Percentiles rank a stretch among this genome's conserved stretches.
phyloP scores from a whole-genome alignment of 1,140 invertebrate genomes.

The Drosophila gunungcola region DNA sequence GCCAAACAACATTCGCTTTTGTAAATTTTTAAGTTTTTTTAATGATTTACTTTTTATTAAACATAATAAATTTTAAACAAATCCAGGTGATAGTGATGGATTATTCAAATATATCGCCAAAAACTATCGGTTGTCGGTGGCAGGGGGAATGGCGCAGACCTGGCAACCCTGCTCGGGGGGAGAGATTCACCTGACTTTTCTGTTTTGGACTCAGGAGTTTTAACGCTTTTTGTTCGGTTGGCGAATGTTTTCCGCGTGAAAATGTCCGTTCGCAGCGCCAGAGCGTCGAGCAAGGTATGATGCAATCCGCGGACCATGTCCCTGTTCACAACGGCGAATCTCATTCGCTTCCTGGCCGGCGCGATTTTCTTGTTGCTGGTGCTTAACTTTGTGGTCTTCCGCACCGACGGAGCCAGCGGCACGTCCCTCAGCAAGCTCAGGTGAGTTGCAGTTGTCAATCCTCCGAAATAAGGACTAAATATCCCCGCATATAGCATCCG shows the following conservation, averaged over 20 bases:
- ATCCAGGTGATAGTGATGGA: background rate
- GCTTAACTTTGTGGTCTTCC: slow-evolving; percentile 71
- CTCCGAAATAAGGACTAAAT: background rate
- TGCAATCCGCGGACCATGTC: slow-evolving; percentile 69
- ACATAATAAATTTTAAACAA: background rate
- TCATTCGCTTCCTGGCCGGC: slow-evolving; percentile 63
- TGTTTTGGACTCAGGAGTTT: slow-evolving; percentile 5
- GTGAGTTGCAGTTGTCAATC: slow-evolving; percentile 20
- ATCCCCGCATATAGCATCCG: slow-evolving; percentile 49
- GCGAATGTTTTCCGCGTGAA: slow-evolving; percentile 14
- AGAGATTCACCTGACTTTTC: slow-evolving; percentile 17
- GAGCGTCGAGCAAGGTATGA: slow-evolving; percentile 53
- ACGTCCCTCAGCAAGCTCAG: slow-evolving; percentile 73
- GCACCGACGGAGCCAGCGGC: slow-evolving; percentile 52
- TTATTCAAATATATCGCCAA: background rate
- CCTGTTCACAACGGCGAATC: slow-evolving; percentile 71
- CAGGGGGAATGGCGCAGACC: background rate
- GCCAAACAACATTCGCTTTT: background rate
- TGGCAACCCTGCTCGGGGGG: slow-evolving; percentile 2
- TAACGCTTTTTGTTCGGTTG: slow-evolving; percentile 3
- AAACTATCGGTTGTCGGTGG: slow-evolving; percentile 2
- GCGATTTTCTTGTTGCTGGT: slow-evolving; percentile 70
- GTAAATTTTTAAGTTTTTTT: background rate
- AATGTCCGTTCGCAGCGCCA: slow-evolving; percentile 46
- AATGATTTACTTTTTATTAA: background rate